These are phyloP conservation scores for Drosophila erecta DNA, from an alignment of 1,140 invertebrate genomes.

Conservation along the genomic window DNA sequence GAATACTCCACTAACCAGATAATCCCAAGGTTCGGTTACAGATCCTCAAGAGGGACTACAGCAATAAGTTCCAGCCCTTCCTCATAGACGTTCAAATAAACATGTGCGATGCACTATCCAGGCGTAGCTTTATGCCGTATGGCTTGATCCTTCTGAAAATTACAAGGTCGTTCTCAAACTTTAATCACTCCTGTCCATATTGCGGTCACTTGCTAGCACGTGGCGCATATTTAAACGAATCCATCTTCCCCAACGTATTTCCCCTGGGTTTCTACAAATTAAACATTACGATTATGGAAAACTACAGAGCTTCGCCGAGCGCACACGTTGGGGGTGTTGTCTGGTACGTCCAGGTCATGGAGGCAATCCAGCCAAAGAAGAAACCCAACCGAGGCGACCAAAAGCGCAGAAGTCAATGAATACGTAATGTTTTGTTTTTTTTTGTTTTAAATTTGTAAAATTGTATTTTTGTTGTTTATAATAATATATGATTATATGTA, in stretches of 20 bases:
- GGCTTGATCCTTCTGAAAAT: not conserved
- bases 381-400: not conserved
- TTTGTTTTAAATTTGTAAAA: conserved; percentile 73
- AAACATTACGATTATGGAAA: conserved; percentile 14
- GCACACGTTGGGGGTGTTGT: conserved; percentile 15
- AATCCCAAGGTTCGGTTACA: conserved; percentile 5
- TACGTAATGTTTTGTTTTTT: not conserved
- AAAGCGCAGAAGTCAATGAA: not conserved
- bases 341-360: conserved; percentile 24
- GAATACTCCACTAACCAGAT: too few relatives aligned
- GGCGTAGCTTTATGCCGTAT: conserved; percentile 19
- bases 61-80: conserved; percentile 54
- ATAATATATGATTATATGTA: conserved; percentile 79
- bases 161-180: conserved; percentile 16
- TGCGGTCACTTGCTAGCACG: conserved; percentile 26
- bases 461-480: conserved; percentile 79
- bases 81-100: conserved; percentile 33
- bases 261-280: conserved; percentile 38
- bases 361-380: conserved; percentile 12
- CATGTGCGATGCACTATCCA: conserved; percentile 22
- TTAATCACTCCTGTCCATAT: conserved; percentile 49
- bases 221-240: conserved; percentile 15
- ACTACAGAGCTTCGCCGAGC: not conserved
- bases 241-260: conserved; percentile 4
- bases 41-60: conserved; percentile 37